phyloP scores from a whole-genome alignment of 2,797 vertebrate species.

The Sphenodon punctatus region DNA sequence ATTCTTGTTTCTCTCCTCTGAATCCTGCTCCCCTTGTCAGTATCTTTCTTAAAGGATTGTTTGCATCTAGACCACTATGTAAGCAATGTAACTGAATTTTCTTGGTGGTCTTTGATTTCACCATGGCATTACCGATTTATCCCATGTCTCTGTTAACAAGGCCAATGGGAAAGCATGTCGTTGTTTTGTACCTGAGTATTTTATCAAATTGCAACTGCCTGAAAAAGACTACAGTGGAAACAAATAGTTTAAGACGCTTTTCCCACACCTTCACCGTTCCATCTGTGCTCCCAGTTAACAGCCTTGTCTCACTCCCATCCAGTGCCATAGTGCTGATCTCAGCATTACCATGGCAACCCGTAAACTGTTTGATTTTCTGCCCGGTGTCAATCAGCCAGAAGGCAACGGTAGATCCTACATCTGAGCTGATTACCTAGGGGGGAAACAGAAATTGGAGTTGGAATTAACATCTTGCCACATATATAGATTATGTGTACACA shows the following conservation, averaged over 20 bases:
- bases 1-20: no score
- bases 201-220: background rate
- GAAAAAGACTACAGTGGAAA: background rate
- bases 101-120: background rate
- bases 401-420: conserved; percentile 79
- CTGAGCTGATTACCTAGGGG: conserved; percentile 81
- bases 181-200: background rate
- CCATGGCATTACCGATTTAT: background rate
- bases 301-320: conserved; percentile 72
- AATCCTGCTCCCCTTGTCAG: no score
- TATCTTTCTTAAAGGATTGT: background rate
- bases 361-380: conserved; percentile 85
- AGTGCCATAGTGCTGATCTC: conserved; percentile 82
- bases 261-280: conserved; percentile 76
- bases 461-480: background rate
- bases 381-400: conserved; percentile 85
- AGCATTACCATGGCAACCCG: conserved; percentile 82
- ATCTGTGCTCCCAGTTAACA: conserved; percentile 82
- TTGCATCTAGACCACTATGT: background rate
- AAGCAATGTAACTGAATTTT: background rate
- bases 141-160: background rate
- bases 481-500: background rate
- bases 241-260: background rate
- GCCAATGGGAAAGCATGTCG: background rate
- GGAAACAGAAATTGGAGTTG: conserved; percentile 29